Evolutionary conservation across 1,140 invertebrate species (phyloP).

Genomic region (Drosophila bifasciata): DNA sequence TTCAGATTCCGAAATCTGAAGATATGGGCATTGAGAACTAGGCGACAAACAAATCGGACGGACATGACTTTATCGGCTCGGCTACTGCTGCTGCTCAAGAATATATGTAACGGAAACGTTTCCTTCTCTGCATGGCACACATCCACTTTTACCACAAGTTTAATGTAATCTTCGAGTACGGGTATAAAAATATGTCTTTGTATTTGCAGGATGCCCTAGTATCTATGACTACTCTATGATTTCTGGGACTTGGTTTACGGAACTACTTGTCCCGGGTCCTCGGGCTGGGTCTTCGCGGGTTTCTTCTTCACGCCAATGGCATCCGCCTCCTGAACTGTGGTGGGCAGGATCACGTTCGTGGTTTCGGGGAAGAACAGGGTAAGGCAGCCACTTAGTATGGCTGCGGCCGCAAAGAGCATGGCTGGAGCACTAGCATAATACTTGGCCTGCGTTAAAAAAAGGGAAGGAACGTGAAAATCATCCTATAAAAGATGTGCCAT

Average conservation of each 20-base stretch:
- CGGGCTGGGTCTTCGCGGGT: constrained; percentile 33
- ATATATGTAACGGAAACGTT: no score
- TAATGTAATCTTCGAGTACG: no score
- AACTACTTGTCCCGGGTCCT: constrained; percentile 39
- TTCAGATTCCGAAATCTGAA: no score
- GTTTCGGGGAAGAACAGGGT: constrained; percentile 89
- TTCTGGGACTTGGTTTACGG: constrained; percentile 15
- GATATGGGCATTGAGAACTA: no score
- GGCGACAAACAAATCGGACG: no score
- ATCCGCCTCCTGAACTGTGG: constrained; percentile 88
- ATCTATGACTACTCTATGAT: constrained; percentile 21
- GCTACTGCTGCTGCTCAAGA: no score
- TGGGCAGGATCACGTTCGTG: constrained; percentile 87
- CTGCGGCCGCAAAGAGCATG: constrained; percentile 87
- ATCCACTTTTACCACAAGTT: no score
- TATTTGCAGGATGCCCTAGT: constrained; percentile 39
- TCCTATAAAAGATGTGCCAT: background rate
- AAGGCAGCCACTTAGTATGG: constrained; percentile 86
- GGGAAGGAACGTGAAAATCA: background rate
- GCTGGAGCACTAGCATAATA: constrained; percentile 86
- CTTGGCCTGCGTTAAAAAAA: constrained; percentile 80
- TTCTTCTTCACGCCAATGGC: constrained; percentile 84
- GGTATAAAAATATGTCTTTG: no score
- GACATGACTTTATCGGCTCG: no score
- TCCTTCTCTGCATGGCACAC: no score